These are phyloP conservation scores for Echinarachnius parma DNA, from an alignment of 53 echinoderm and acorn worm species.

Conservation along the genomic window DNA sequence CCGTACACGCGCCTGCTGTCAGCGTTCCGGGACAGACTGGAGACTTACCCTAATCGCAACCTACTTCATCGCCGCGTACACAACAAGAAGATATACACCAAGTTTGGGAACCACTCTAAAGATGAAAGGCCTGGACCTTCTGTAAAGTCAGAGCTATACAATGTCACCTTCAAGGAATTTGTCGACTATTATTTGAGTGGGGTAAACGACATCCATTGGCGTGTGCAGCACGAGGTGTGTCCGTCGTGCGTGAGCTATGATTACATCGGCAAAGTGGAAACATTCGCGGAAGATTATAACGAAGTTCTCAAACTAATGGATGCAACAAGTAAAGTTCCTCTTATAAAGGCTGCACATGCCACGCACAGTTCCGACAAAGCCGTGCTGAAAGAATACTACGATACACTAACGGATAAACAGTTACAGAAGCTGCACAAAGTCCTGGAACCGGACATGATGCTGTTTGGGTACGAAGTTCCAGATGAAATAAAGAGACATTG, in stretches of 20 bases:
- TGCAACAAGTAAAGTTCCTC: not conserved
- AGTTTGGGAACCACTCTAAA: slow-evolving; percentile 16
- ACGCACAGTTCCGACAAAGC: slow-evolving; percentile 18
- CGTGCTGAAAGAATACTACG: slow-evolving; percentile 23
- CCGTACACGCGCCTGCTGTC: slow-evolving; percentile 32
- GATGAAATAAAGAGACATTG: too few species aligned
- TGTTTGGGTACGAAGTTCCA: slow-evolving; percentile 19
- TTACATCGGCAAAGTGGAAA: slow-evolving; percentile 37
- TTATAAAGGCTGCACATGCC: not conserved
- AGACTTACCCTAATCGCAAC: slow-evolving; percentile 40
- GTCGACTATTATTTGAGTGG: slow-evolving; percentile 25
- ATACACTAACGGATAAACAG: slow-evolving; percentile 11
- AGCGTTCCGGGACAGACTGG: slow-evolving; percentile 45
- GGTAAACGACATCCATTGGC: slow-evolving; percentile 30
- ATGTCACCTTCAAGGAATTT: slow-evolving; percentile 35
- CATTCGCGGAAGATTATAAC: slow-evolving; percentile 24
- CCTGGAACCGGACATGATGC: slow-evolving; percentile 7
- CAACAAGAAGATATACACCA: slow-evolving; percentile 13
- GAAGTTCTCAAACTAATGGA: not conserved
- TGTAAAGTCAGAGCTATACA: slow-evolving; percentile 2
- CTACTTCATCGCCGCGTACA: not conserved
- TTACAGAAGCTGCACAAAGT: not conserved
- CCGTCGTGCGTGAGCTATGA: slow-evolving; percentile 40
- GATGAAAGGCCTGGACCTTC: slow-evolving; percentile 1
- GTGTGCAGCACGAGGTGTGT: slow-evolving; percentile 38